Conservation (phyloP, 2,113 vertebrate genomes). For the Amia ocellicauda region DNA sequence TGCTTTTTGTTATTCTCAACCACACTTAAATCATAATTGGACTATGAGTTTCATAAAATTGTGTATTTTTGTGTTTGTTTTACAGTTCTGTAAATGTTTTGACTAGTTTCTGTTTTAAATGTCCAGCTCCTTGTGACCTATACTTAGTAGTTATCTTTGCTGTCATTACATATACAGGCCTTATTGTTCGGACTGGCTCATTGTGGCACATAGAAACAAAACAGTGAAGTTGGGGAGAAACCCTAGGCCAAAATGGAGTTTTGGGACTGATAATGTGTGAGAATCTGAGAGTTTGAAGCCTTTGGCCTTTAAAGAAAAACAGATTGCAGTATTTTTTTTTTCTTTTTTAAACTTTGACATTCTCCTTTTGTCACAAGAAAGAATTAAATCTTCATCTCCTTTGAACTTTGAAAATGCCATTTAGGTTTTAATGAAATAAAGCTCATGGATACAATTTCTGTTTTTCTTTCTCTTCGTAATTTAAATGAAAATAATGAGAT, state of each 20-base stretch:
- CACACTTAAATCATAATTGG: too few relatives aligned
- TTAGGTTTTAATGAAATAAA: conserved; percentile 9
- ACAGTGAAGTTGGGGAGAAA: not conserved
- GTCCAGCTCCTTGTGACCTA: too few relatives aligned
- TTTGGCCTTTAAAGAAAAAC: not conserved
- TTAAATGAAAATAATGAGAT: conserved; percentile 42
- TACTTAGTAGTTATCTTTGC: too few relatives aligned
- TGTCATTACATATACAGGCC: too few relatives aligned
- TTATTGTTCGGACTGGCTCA: conserved; percentile 12
- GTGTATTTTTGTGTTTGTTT: too few relatives aligned
- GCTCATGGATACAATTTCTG: conserved; percentile 10
- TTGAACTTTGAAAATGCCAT: conserved; percentile 8
- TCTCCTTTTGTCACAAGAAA: not conserved
- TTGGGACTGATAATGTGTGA: not conserved
- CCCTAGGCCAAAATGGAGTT: not conserved
- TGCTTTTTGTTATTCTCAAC: too few relatives aligned
- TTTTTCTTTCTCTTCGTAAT: conserved; percentile 20
- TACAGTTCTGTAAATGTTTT: too few relatives aligned
- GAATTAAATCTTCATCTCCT: not conserved
- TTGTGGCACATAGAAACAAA: not conserved
- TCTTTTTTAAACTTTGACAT: not conserved
- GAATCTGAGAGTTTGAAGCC: not conserved
- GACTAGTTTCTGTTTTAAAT: too few relatives aligned
- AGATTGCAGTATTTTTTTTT: not conserved
- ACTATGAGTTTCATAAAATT: too few relatives aligned